Evolutionary conservation across 2,797 vertebrate genomes (phyloP).

Genomic region (Echeneis naucrates): DNA sequence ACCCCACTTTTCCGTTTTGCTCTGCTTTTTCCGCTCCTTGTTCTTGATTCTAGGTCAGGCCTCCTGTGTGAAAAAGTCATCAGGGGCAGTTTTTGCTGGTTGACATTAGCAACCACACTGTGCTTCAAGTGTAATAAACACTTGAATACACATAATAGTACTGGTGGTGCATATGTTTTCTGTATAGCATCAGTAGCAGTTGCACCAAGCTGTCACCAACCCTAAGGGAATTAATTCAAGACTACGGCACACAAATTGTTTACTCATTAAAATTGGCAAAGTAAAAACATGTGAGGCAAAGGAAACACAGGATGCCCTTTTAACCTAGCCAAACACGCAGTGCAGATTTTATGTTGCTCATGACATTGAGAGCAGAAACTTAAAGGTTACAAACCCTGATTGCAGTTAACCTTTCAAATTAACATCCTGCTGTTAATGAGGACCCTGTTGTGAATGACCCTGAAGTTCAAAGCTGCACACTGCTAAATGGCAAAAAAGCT

Average conservation of each 20-base stretch:
- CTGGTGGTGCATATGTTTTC: neutral
- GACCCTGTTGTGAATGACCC: neutral
- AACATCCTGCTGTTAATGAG: neutral
- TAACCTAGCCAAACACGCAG: neutral
- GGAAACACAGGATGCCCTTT: neutral
- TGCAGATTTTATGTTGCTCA: neutral
- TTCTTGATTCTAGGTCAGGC: conserved; percentile 57
- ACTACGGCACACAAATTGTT: neutral
- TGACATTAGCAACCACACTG: conserved; percentile 16
- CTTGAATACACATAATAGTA: neutral
- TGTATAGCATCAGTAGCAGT: conserved; percentile 3
- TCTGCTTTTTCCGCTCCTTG: conserved; percentile 61
- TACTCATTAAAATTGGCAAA: neutral
- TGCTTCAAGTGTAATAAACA: neutral
- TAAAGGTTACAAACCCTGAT: neutral
- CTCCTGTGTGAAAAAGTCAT: conserved; percentile 30
- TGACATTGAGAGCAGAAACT: neutral
- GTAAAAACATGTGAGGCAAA: conserved; percentile 2
- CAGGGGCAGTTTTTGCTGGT: conserved; percentile 11
- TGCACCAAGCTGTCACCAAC: neutral
- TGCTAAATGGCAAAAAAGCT: neutral
- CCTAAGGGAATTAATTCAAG: conserved; percentile 1
- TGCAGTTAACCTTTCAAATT: neutral
- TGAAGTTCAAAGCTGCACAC: neutral
- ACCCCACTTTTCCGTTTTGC: conserved; percentile 68